Evolutionary conservation across 2,888 invertebrate species (phyloP).

Genomic region (Nipponacmea schrenckii): DNA sequence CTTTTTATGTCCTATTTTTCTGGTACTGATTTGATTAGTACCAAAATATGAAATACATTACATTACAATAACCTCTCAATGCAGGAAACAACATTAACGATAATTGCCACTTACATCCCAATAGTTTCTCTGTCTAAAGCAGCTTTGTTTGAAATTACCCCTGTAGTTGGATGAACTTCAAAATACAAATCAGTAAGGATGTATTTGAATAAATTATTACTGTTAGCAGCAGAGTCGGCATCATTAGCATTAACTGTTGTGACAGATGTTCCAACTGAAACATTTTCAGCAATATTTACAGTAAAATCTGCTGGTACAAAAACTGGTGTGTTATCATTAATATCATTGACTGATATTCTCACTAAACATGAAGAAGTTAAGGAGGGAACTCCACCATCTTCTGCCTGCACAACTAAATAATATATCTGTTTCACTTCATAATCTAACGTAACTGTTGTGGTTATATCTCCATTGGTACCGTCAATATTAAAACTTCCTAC

Average conservation of each 20-base stretch:
- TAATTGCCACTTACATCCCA: constrained; percentile 33
- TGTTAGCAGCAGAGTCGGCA: constrained; percentile 45
- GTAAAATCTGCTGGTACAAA: constrained; percentile 38
- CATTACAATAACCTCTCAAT: too few relatives aligned
- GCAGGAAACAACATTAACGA: too few relatives aligned
- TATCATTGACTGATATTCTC: constrained; percentile 40
- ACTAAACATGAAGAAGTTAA: constrained; percentile 41
- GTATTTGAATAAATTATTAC: constrained; percentile 50
- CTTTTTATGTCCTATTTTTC: not conserved
- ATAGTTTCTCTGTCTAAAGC: constrained; percentile 49
- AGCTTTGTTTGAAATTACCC: constrained; percentile 39
- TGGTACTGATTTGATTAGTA: too few relatives aligned
- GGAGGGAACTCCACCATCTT: constrained; percentile 44
- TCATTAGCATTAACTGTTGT: constrained; percentile 44
- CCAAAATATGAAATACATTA: too few relatives aligned
- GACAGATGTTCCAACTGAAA: constrained; percentile 39
- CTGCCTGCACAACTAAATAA: constrained; percentile 40
- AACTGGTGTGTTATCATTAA: constrained; percentile 52
- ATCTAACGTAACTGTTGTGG: constrained; percentile 39
- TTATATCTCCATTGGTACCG: constrained; percentile 39
- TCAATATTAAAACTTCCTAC: constrained; percentile 43
- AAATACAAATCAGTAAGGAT: constrained; percentile 33
- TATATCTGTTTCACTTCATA: constrained; percentile 45
- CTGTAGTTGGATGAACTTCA: constrained; percentile 38
- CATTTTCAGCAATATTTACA: constrained; percentile 38